A percentile compares a stretch with the other conserved stretches of the same genome.
phyloP scores from a whole-genome alignment of 2,113 vertebrate species.

The Tupaia tana region DNA sequence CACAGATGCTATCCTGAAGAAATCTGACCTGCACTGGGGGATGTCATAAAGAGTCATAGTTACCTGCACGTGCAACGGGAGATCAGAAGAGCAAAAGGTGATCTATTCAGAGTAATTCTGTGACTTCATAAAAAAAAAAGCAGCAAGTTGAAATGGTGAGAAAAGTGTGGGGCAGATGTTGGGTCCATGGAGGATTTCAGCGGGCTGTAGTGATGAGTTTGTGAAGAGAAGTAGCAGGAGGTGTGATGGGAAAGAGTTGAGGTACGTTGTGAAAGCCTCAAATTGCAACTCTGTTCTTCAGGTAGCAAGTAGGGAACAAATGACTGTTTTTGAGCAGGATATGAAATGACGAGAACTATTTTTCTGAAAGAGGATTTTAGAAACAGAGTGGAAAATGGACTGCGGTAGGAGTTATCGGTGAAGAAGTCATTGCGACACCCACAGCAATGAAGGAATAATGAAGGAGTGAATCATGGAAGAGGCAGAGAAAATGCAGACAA shows the following conservation, averaged over 20 bases:
- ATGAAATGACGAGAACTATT: not conserved
- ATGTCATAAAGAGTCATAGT: not conserved
- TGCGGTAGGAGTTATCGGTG: not conserved
- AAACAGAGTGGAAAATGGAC: not conserved
- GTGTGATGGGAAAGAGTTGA: not conserved
- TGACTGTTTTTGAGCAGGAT: not conserved
- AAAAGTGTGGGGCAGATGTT: not conserved
- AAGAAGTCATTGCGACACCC: not conserved
- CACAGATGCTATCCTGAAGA: not conserved
- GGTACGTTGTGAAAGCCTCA: not conserved
- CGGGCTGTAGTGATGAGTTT: not conserved
- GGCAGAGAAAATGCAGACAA: not conserved
- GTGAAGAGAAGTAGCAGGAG: not conserved
- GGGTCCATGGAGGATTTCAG: not conserved
- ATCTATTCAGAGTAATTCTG: not conserved
- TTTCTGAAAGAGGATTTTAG: not conserved
- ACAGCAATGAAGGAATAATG: not conserved
- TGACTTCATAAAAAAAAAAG: not conserved
- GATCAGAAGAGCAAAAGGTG: not conserved
- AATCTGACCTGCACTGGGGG: not conserved
- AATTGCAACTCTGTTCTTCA: not conserved
- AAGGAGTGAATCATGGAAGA: not conserved
- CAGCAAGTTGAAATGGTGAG: not conserved
- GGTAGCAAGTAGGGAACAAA: not conserved
- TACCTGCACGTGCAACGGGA: not conserved